Evolutionary conservation across 2,888 invertebrate genomes (phyloP), one percentile per base, ranked within the genome.

Genomic region (Camptogramma bilineatum): DNA sequence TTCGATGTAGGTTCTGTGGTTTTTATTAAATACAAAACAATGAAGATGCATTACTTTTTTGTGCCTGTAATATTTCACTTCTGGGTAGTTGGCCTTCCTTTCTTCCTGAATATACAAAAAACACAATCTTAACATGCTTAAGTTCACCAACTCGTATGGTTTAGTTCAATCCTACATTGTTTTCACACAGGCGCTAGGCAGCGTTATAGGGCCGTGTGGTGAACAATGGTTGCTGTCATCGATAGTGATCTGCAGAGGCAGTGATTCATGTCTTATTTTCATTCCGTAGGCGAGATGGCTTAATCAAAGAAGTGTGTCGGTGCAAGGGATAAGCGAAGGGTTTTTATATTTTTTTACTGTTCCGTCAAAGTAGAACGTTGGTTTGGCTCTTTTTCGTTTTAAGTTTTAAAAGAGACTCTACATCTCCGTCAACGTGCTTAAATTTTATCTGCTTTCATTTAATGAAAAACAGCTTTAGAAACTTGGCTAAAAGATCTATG

Each of bases 251-350:
- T 13, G 51, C 42, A 48, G 28, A 28, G 21, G 53, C 51, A 52
- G 39, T 62, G 52, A 62, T 28, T 62, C 62, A 62, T 48, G 62
- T 52, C 62, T 24, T 52, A 42, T 57, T 62, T 57, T 52, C 57
- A 62, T 62, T 62, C 57, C 52, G 52, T 4, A 31, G 48, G 62
- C 52, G 52, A 28, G 57, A 48, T 52, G 57, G 52, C 57, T 48
- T 62, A 55, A 62, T 62, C 48, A 57, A 52, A 46, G 39, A 28
- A 62, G 56, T 53, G 28, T 3, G 16, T 10, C 51, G 62, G 62
- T n/a, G 51, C 62, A 62, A 62, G 34, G 24, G 4, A 56, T 19
- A 24, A 52, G 52, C 21, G 8, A 0, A 17, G 2, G 18, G 34
- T 13, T 9, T 39, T 21, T 48, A 17, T 7, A 44, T 17, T 13